Conservation (phyloP, 2,888 invertebrate genomes). For the Pterostichus niger region DNA sequence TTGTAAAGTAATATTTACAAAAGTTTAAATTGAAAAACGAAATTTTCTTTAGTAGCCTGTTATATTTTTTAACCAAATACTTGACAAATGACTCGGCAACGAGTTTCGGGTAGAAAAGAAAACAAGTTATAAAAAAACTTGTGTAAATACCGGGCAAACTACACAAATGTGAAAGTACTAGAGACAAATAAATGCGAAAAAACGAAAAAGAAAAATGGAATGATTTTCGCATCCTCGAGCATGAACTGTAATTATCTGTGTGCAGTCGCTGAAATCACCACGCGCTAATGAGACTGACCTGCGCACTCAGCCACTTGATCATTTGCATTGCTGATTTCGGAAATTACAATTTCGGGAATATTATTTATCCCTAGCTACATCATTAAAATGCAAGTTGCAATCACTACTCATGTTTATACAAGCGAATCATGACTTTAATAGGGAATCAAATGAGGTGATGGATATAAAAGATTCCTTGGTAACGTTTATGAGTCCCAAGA, state of each 20-base stretch:
- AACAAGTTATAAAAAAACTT: constrained; percentile 7
- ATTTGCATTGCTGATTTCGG: constrained; percentile 57
- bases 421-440: not conserved
- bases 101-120: not conserved
- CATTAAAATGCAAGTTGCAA: not conserved
- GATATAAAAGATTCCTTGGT: not conserved
- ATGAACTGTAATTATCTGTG: constrained; percentile 45
- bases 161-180: constrained; percentile 27
- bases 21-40: too few relatives aligned
- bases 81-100: not conserved
- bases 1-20: too few relatives aligned
- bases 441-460: constrained; percentile 3
- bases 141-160: constrained; percentile 14
- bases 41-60: too few relatives aligned
- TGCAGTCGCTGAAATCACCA: constrained; percentile 28
- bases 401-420: not conserved
- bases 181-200: constrained; percentile 25
- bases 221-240: constrained; percentile 21
- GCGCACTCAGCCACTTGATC: constrained; percentile 4
- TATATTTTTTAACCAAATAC: too few relatives aligned
- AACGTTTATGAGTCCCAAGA: constrained; percentile 28
- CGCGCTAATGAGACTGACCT: constrained; percentile 38
- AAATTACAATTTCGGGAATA: constrained; percentile 44
- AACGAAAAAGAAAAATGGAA: constrained; percentile 24
- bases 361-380: constrained; percentile 4